Evolutionary conservation across 2,888 invertebrate species (phyloP).

Genomic region (Nephrotoma appendiculata): DNA sequence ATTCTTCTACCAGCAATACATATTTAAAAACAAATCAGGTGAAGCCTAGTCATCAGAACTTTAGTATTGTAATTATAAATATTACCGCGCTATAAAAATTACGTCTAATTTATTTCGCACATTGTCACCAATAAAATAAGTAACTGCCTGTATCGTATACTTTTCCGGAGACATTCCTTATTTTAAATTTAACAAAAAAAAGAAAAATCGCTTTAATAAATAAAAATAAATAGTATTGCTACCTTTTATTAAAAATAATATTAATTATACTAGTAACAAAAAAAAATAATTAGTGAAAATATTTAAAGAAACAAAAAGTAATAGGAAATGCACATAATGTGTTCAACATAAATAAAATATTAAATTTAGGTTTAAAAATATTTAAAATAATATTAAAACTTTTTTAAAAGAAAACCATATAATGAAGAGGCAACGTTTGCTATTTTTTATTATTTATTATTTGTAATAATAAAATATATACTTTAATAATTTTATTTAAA

Average conservation of each 20-base stretch:
- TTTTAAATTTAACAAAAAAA: not conserved
- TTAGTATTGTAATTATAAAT: not conserved
- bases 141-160: not conserved
- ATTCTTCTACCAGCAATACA: not conserved
- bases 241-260: not conserved
- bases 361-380: slow-evolving; percentile 2
- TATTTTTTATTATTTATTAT: not conserved
- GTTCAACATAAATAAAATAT: slow-evolving; percentile 1
- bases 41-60: not conserved
- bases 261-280: not conserved
- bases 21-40: not conserved
- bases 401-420: not conserved
- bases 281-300: not conserved
- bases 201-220: not conserved
- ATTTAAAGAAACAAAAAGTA: not conserved
- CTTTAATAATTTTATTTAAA: not conserved
- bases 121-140: not conserved
- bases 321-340: slow-evolving; percentile 4
- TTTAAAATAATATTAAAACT: not conserved
- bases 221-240: not conserved
- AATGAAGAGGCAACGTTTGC: not conserved
- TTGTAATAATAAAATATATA: not conserved
- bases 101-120: not conserved
- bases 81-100: not conserved
- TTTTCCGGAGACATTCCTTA: not conserved